phyloP scores from a whole-genome alignment of 2,888 invertebrate genomes.

The Eupithecia abbreviata region DNA sequence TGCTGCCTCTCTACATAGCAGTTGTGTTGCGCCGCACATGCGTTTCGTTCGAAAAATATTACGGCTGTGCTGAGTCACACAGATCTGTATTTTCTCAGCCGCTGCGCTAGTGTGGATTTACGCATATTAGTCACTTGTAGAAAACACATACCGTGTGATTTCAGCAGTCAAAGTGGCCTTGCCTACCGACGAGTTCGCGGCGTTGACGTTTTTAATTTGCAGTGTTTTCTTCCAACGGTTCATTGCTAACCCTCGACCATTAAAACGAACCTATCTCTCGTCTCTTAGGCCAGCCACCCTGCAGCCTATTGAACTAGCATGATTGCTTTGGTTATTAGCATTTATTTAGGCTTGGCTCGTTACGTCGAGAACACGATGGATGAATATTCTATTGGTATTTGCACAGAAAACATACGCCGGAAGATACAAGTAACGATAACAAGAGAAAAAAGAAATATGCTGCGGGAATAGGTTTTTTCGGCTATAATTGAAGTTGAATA shows the following conservation, averaged over 20 bases:
- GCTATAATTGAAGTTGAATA: slow-evolving; percentile 21
- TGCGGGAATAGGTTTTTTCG: slow-evolving; percentile 24
- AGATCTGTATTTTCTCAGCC: too few species aligned
- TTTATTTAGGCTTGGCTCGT: slow-evolving; percentile 73
- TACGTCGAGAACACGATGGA: slow-evolving; percentile 57
- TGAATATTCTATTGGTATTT: slow-evolving; percentile 71
- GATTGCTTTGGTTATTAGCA: slow-evolving; percentile 76
- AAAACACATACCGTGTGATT: too few species aligned
- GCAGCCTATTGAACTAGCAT: slow-evolving; percentile 70
- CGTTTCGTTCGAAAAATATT: too few species aligned
- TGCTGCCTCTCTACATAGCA: too few species aligned
- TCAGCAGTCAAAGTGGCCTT: too few species aligned
- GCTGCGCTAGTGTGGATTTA: too few species aligned
- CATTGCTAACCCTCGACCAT: neutral
- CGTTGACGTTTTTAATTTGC: too few species aligned
- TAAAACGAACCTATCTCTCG: slow-evolving; percentile 26
- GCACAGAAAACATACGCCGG: slow-evolving; percentile 51
- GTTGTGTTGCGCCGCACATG: too few species aligned
- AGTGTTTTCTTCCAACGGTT: too few species aligned
- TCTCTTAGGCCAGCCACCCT: slow-evolving; percentile 52
- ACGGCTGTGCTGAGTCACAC: too few species aligned
- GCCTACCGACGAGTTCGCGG: too few species aligned
- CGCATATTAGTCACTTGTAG: too few species aligned
- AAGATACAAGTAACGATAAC: slow-evolving; percentile 47
- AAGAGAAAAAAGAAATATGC: slow-evolving; percentile 32